phyloP scores from a whole-genome alignment of 2,888 invertebrate genomes.

The Chrysolina americana region DNA sequence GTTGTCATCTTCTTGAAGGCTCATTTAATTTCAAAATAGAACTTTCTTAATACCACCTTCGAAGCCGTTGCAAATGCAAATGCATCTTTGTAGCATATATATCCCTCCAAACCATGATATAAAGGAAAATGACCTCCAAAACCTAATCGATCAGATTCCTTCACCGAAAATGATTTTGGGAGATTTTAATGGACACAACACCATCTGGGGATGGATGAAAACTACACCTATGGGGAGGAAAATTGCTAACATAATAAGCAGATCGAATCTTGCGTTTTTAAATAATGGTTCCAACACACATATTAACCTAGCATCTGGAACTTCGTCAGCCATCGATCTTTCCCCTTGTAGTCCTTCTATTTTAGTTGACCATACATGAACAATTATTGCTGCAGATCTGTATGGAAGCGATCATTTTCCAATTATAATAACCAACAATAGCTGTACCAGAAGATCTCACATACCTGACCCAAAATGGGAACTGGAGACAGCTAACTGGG shows the following conservation, averaged over 20 bases:
- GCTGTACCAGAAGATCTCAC: neutral
- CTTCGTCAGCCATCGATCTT: slow-evolving; percentile 14
- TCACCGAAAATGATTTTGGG: slow-evolving; percentile 25
- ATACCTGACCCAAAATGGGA: slow-evolving; percentile 17
- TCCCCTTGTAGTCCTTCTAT: neutral
- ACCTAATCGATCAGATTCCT: slow-evolving; percentile 24
- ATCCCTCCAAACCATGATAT: slow-evolving; percentile 17
- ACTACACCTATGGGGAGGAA: slow-evolving; percentile 27
- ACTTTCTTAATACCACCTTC: too few relatives aligned
- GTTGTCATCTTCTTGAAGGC: too few relatives aligned
- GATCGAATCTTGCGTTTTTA: slow-evolving; percentile 11
- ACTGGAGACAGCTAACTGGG: slow-evolving; percentile 5
- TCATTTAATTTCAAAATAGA: too few relatives aligned
- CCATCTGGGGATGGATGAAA: slow-evolving; percentile 23
- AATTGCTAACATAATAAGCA: slow-evolving; percentile 13
- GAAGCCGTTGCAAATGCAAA: too few relatives aligned
- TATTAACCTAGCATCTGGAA: slow-evolving; percentile 22
- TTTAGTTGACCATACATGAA: too few relatives aligned
- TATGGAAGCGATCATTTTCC: slow-evolving; percentile 24
- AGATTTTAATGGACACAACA: slow-evolving; percentile 28
- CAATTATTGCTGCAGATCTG: slow-evolving; percentile 8
- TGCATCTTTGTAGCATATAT: slow-evolving; percentile 23
- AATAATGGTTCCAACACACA: slow-evolving; percentile 23
- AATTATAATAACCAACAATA: neutral
- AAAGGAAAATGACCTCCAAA: slow-evolving; percentile 22